Percentiles rank a stretch among this genome's conserved stretches.
These are phyloP conservation scores for Atherinomorus stipes DNA, from an alignment of 2,113 vertebrate species.

Conservation along the genomic window DNA sequence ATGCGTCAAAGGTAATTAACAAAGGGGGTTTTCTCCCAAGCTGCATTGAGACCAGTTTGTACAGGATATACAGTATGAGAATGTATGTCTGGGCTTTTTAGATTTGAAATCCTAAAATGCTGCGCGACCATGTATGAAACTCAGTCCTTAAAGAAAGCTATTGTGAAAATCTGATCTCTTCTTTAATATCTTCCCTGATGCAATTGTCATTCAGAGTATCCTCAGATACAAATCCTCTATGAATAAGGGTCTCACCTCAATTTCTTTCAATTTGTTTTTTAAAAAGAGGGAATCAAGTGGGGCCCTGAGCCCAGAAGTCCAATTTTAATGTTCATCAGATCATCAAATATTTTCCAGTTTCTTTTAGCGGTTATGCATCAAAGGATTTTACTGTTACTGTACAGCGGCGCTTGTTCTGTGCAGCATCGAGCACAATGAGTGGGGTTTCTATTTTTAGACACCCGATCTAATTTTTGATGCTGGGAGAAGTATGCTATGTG, in stretches of 20 bases:
- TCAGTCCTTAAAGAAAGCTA: conserved; percentile 26
- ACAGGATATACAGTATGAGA: conserved; percentile 36
- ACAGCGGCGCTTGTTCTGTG: conserved; percentile 29
- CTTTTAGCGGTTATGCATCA: not conserved
- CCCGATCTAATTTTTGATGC: conserved; percentile 27
- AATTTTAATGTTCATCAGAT: conserved; percentile 20
- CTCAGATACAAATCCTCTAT: conserved; percentile 27
- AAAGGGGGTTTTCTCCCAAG: conserved; percentile 29
- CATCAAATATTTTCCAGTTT: conserved; percentile 9
- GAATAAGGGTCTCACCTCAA: conserved; percentile 16
- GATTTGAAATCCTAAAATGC: conserved; percentile 18
- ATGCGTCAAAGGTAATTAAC: conserved; percentile 18
- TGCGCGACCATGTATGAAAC: conserved; percentile 1
- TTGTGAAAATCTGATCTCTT: conserved; percentile 30
- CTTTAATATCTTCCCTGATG: conserved; percentile 38
- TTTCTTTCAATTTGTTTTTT: conserved; percentile 14
- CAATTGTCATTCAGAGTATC: conserved; percentile 52
- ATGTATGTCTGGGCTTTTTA: conserved; percentile 27
- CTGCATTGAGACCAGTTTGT: conserved; percentile 45
- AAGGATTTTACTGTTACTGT: conserved; percentile 1
- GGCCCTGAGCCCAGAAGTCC: conserved; percentile 7
- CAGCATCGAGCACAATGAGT: conserved; percentile 18
- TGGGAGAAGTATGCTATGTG: conserved; percentile 19
- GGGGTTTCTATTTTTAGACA: conserved; percentile 49
- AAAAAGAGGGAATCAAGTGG: not conserved